A percentile compares a stretch with the other conserved stretches of the same genome.
These are phyloP conservation scores for Andinoacara biseriatus DNA, from an alignment of 2,113 vertebrate species.

Conservation along the genomic window DNA sequence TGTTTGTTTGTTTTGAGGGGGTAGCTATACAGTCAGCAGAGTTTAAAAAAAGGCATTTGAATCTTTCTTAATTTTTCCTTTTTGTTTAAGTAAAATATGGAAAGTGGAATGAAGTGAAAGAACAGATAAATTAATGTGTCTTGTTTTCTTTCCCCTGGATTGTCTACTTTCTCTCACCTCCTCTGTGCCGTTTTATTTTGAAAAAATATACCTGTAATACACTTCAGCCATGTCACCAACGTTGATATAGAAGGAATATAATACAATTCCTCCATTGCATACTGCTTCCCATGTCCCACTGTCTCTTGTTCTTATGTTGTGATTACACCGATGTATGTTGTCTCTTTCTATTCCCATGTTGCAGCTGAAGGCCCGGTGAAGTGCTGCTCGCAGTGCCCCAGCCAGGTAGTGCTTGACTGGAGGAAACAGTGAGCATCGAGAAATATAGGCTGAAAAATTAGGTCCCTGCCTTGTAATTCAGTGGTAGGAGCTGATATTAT, in stretches of 20 bases:
- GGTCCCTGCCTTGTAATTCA: slow-evolving; percentile 76
- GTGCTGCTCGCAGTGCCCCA: slow-evolving; percentile 55
- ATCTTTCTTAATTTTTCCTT: not conserved
- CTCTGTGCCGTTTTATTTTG: not conserved
- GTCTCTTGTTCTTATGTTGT: slow-evolving; percentile 40
- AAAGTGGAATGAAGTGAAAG: not conserved
- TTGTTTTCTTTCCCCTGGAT: not conserved
- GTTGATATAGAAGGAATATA: not conserved
- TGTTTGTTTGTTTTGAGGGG: no score
- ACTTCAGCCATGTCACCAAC: not conserved
- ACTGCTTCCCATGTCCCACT: not conserved
- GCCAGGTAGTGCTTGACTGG: slow-evolving; percentile 56
- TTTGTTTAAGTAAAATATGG: not conserved
- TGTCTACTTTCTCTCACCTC: not conserved
- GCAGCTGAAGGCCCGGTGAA: slow-evolving; percentile 53
- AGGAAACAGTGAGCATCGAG: slow-evolving; percentile 69
- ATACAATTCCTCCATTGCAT: not conserved
- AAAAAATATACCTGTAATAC: not conserved
- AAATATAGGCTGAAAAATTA: slow-evolving; percentile 75
- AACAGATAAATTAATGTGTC: not conserved
- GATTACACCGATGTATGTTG: slow-evolving; percentile 63
- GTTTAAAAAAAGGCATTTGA: not conserved
- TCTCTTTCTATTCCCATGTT: slow-evolving; percentile 64
- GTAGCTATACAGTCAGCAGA: not conserved
- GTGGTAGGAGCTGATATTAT: slow-evolving; percentile 75